These are phyloP conservation scores for Drosophila navojoa DNA, from an alignment of 1,140 invertebrate genomes.

Conservation along the genomic window DNA sequence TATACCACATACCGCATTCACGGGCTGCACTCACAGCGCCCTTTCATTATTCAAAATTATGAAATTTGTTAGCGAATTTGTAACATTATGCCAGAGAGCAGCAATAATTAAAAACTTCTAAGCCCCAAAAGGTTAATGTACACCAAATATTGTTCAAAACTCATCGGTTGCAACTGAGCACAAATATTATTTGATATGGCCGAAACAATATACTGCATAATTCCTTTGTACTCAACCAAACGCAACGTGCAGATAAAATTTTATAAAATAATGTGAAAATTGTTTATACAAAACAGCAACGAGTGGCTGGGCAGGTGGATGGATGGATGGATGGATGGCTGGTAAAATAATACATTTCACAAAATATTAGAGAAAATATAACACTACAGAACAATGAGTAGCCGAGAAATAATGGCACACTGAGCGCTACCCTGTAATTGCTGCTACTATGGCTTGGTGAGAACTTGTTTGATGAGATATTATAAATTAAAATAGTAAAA, in stretches of 20 bases:
- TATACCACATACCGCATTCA: no score
- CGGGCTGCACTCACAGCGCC: no score
- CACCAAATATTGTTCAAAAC: slow-evolving; percentile 28
- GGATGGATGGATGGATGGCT: background rate
- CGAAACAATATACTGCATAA: slow-evolving; percentile 14
- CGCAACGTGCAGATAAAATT: slow-evolving; percentile 21
- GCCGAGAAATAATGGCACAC: background rate
- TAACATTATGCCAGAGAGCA: background rate
- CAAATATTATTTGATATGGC: slow-evolving; percentile 22
- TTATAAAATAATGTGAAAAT: slow-evolving; percentile 45
- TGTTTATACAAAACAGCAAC: slow-evolving; percentile 26
- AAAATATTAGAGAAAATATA: background rate
- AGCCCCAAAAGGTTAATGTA: slow-evolving; percentile 33
- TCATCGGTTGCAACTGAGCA: slow-evolving; percentile 3
- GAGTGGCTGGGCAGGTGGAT: background rate
- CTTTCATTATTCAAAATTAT: no score
- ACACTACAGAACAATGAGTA: background rate
- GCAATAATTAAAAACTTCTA: slow-evolving; percentile 33
- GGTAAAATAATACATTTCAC: slow-evolving; percentile 15
- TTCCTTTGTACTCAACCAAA: slow-evolving; percentile 25
- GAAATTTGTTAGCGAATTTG: no score
- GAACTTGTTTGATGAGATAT: no score
- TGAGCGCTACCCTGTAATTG: background rate
- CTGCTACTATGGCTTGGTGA: no score
- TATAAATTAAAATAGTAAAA: no score